Conservation (phyloP, 1,140 invertebrate species). For the Zaprionus lachaisei region DNA sequence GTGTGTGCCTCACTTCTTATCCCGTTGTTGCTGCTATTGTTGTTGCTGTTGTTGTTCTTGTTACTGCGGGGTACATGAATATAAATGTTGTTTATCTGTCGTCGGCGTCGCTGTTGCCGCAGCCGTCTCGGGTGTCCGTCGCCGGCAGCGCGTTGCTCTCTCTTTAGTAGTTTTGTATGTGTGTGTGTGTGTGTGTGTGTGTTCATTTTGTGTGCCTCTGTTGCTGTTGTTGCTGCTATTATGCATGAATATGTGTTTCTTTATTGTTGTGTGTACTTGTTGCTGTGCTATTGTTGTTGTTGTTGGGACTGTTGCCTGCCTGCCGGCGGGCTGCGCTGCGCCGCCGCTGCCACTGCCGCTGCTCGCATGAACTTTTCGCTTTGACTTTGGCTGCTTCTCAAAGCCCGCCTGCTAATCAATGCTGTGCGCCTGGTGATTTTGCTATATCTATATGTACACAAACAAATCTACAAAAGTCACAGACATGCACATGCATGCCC, state of each 20-base stretch:
- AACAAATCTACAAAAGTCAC: slow-evolving; percentile 82
- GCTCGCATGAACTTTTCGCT: slow-evolving; percentile 77
- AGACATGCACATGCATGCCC: slow-evolving; percentile 61
- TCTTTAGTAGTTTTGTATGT: slow-evolving; percentile 65
- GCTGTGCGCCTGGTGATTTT: slow-evolving; percentile 78
- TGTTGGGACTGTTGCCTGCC: slow-evolving; percentile 51
- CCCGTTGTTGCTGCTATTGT: slow-evolving; percentile 53
- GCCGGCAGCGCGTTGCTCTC: slow-evolving; percentile 4
- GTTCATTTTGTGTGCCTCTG: slow-evolving; percentile 47
- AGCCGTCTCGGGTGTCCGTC: slow-evolving; percentile 52
- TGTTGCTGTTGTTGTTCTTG: slow-evolving; percentile 52
- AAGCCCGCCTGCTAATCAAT: slow-evolving; percentile 75
- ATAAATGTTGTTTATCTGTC: slow-evolving; percentile 81
- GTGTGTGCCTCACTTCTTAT: slow-evolving; percentile 49
- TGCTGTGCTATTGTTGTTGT: slow-evolving; percentile 60
- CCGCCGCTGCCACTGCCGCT: slow-evolving; percentile 3
- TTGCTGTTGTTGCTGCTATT: slow-evolving; percentile 20
- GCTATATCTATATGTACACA: slow-evolving; percentile 83
- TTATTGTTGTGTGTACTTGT: slow-evolving; percentile 83
- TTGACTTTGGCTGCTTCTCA: slow-evolving; percentile 63
- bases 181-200: slow-evolving; percentile 53
- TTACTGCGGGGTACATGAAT: slow-evolving; percentile 71
- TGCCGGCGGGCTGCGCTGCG: slow-evolving; percentile 49
- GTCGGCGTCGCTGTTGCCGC: slow-evolving; percentile 32
- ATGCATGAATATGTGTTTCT: slow-evolving; percentile 70